These are phyloP conservation scores for Nephila pilipes DNA, from an alignment of 1,140 invertebrate species.

Conservation along the genomic window DNA sequence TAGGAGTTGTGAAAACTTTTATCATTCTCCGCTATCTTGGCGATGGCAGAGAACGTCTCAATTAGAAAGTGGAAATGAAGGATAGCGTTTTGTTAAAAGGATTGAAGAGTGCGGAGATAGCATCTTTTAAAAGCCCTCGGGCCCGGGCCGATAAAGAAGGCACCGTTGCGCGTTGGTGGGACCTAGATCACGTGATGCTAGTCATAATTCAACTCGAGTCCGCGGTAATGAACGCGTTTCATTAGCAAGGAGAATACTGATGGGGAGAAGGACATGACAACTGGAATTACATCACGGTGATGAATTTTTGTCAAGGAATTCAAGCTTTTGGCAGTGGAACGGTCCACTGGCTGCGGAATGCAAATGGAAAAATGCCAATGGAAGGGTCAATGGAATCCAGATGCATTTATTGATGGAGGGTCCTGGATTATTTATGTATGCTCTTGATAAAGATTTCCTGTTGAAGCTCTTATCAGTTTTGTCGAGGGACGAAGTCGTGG, in stretches of 20 bases:
- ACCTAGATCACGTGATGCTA: conserved; percentile 41
- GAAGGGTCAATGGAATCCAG: not conserved
- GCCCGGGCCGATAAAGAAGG: conserved; percentile 51
- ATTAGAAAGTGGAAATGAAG: conserved; percentile 74
- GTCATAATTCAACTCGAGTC: conserved; percentile 41
- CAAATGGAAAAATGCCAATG: conserved; percentile 11
- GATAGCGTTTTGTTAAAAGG: conserved; percentile 76
- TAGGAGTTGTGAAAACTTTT: conserved; percentile 76
- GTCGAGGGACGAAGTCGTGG: no score
- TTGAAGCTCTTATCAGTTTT: no score
- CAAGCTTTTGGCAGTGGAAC: not conserved
- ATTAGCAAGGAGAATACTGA: conserved; percentile 47
- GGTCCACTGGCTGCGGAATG: not conserved
- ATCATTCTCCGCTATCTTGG: conserved; percentile 59
- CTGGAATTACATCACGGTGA: conserved; percentile 49
- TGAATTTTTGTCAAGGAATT: conserved; percentile 39
- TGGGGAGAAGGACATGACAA: conserved; percentile 1
- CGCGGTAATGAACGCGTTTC: conserved; percentile 67
- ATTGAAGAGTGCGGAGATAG: conserved; percentile 68
- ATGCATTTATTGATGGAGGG: not conserved
- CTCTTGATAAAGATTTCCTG: not conserved
- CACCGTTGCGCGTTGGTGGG: conserved; percentile 11
- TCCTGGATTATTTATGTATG: not conserved
- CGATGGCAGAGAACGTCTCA: conserved; percentile 57
- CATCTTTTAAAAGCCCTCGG: conserved; percentile 74